Evolutionary conservation across 92 coral and sea anemone genomes (phyloP), one percentile per base, ranked within the genome.

Genomic region (Porites lobata): DNA sequence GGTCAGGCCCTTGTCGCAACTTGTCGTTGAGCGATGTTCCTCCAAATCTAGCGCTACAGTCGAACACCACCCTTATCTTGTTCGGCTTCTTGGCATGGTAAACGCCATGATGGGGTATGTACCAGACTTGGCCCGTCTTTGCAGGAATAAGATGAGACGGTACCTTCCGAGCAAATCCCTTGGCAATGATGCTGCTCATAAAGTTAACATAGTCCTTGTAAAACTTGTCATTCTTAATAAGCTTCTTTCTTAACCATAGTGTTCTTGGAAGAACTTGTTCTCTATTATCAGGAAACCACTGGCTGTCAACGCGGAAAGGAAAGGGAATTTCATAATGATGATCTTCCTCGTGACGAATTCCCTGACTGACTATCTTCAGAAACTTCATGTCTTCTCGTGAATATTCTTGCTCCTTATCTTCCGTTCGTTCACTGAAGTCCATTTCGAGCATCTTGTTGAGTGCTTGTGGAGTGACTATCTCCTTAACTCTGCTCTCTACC

Each of bases 261-360:
- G 85, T 80, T 75, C 87, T 89, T 78, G 15, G 84, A 18, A 64
- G 61, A 21, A 80, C 90, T 71, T 90, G 93, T 51, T 74, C 82
- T 61, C 85, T 81, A 50, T 90, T 90, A 24, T 80, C 64, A 10
- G 93, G 90, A 79, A 78, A 85, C 8, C 61, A 0, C 7, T 64
- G 83, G 9, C 73, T 77, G 50, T 85, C 87, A 70, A 67, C 78
- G 69, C 75, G 61, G 69, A 90, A 85, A 9, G 90, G 93, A 59
- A 90, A 59, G 43, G 92, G 86, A 57, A 89, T 76, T 61, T 89
- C 73, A 71, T 89, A 89, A 81, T 84, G 92, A 12, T 75, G 76
- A 74, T 88, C 73, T 15, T 63, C 77, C 26, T 9, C 38, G 54
- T 9, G 65, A 9, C 4, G 71, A 24, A 61, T 57, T 14, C 66